Evolutionary conservation across 2,113 vertebrate genomes (phyloP), one percentile per base, ranked within the genome.

Genomic region (Lynx canadensis): DNA sequence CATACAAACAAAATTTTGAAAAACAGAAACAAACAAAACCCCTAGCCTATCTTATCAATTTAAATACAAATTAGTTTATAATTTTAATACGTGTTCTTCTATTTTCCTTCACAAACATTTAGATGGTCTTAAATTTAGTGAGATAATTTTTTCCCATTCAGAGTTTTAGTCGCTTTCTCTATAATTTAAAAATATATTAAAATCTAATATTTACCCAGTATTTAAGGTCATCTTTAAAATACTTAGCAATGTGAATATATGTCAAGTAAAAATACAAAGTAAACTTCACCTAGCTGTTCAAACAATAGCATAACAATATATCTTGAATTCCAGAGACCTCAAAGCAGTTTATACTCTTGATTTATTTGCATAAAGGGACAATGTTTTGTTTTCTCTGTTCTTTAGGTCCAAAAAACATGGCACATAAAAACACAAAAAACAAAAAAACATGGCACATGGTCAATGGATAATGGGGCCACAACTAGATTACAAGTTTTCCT

Each of bases 171-270:
- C 27, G n/a, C 57, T 76, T 66, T 95, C 45, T 55, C 21, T 27
- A 45, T 68, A 84, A 95, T 73, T 65, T 79, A 63, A 86, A 86
- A 93, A 55, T 65, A 88, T n/a, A 60, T 69, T 94, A 57, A 83
- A 73, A 45, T 60, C 21, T 94, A 79, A 31, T 73, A 73, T 89
- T 82, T 94, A 63, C 76, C 65, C 13, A 21, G 16, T 0, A 36
- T 73, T 81, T 82, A 94, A n/a, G 78, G 33, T 38, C 52, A 81
- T 89, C 38, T 81, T 29, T 89, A 71, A 94, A 94, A 80, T 33
- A 80, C 48, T 80, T 74, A 85, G 71, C 76, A 71, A 50, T 36
- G 41, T 78, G 65, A 89, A 73, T 73, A 31, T 81, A 89, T 73
- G 52, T 60, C 25, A 52, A 60, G 45, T n/a, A 94, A 63, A 80